Evolutionary conservation across 23 tunicate genomes (phyloP).

Genomic region (Halocynthia roretzi): DNA sequence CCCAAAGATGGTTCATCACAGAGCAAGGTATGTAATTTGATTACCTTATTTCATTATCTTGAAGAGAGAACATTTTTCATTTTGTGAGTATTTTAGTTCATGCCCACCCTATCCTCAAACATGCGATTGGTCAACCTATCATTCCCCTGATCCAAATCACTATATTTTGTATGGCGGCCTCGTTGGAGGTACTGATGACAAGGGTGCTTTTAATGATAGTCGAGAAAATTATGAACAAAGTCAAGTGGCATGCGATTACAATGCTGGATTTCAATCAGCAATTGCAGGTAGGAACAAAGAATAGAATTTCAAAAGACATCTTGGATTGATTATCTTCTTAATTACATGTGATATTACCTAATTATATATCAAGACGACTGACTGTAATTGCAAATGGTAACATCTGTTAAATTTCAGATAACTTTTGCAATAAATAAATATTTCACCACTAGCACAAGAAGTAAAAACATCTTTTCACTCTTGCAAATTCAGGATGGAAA

Average conservation of each 20-base stretch:
- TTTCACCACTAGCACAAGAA: neutral
- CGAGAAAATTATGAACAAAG: conserved; percentile 16
- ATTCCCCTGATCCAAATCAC: conserved; percentile 18
- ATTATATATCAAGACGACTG: no score
- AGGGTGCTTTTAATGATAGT: conserved; percentile 21
- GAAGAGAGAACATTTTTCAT: neutral
- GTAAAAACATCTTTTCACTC: neutral
- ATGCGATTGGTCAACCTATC: conserved; percentile 20
- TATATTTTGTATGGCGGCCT: conserved; percentile 44
- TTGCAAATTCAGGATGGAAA: no score
- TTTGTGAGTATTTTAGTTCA: neutral
- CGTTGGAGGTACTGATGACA: conserved; percentile 38
- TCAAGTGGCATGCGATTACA: conserved; percentile 37
- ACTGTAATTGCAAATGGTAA: no score
- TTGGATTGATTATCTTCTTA: neutral
- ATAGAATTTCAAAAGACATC: no score
- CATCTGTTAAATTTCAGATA: neutral
- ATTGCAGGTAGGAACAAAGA: conserved; percentile 15
- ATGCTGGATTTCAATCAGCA: conserved; percentile 36
- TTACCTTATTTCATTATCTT: neutral
- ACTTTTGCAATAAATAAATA: neutral
- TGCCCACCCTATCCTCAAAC: conserved; percentile 24
- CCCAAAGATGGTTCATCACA: conserved; percentile 7
- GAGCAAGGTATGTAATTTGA: neutral
- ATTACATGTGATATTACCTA: neutral